Conservation (phyloP, 1,140 invertebrate genomes). For the Drosophila sulfurigaster region DNA sequence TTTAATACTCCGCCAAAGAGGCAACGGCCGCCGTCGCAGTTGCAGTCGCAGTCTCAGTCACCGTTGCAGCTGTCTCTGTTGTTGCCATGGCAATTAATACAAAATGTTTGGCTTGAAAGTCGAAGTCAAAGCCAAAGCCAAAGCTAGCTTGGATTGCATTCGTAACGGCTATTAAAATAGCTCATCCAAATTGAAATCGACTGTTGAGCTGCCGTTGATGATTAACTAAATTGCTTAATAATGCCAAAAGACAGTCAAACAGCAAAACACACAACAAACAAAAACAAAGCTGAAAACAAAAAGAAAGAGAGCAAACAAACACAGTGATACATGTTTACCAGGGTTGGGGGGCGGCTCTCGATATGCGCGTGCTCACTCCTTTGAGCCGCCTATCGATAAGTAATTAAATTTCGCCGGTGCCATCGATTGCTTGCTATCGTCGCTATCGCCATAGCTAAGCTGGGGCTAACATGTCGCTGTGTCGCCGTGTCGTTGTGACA, state of each 20-base stretch:
- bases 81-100: constrained; percentile 68
- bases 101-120: constrained; percentile 54
- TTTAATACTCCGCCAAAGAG: constrained; percentile 23
- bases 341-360: no score
- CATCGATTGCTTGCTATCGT: no score
- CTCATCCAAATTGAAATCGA: constrained; percentile 74
- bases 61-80: constrained; percentile 1
- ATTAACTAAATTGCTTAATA: constrained; percentile 71
- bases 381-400: constrained; percentile 42
- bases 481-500: constrained; percentile 25
- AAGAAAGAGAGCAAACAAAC: constrained; percentile 2
- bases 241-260: constrained; percentile 37
- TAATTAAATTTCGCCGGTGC: constrained; percentile 27
- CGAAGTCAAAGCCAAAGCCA: constrained; percentile 4
- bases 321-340: not conserved
- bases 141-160: constrained; percentile 52
- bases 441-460: constrained; percentile 27
- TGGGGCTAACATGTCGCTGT: constrained; percentile 11
- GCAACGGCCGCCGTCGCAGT: constrained; percentile 5
- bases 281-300: constrained; percentile 49
- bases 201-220: constrained; percentile 21
- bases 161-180: constrained; percentile 69
- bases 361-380: not conserved
- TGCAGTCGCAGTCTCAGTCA: not conserved
- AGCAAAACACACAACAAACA: constrained; percentile 24